Base-by-base conservation (phyloP, 2,113 vertebrate species). In the Puma concolor region DNA sequence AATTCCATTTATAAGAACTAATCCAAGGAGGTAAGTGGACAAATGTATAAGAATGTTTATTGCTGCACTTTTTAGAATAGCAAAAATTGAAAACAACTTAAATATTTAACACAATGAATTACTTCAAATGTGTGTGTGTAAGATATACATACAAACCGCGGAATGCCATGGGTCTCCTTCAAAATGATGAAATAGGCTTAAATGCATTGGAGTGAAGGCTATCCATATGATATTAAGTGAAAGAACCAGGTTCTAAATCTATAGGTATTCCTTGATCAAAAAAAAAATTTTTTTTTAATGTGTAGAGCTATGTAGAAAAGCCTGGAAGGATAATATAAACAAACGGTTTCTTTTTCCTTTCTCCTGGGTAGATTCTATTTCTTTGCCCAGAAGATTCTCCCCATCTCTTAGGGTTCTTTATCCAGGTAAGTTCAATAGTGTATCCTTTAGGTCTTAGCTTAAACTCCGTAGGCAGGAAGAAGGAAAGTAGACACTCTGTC, bases 1-100 rank as follows among this genome's bases (percentile, higher is more conserved):
- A 96, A 57, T 93, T 93, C 33, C 41, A 94, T 88, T 85, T 94
- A 87, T 81, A 85, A 76, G 44, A 94, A 81, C 50, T 88, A 81
- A 90, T 85, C 41, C 21, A 74, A 89, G 13, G 19, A 74, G 48
- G 38, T 63, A 92, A 89, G 48, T 88, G 33, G 67, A 77, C 23
- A 88, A 94, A 91, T 95, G 48, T 44, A 67, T 11, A 89, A 90
- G 36, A 87, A 71, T 88, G 57, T 33, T 92, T 79, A 88, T 79
- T 76, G 74, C 12, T 91, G 17, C 1, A 82, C 36, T 57, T 85
- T 95, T 76, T 74, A 31, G 6, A 83, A 93, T n/a, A 67, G 27
- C 60, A 79, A 82, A 93, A 93, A 63, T 15, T n/a, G 38, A 82
- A 96, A 67, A 94, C 3, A 0, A 79, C 48, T 69, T 84, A 84